Evolutionary conservation across 2,888 invertebrate species (phyloP).

Genomic region (Ophraella communa): DNA sequence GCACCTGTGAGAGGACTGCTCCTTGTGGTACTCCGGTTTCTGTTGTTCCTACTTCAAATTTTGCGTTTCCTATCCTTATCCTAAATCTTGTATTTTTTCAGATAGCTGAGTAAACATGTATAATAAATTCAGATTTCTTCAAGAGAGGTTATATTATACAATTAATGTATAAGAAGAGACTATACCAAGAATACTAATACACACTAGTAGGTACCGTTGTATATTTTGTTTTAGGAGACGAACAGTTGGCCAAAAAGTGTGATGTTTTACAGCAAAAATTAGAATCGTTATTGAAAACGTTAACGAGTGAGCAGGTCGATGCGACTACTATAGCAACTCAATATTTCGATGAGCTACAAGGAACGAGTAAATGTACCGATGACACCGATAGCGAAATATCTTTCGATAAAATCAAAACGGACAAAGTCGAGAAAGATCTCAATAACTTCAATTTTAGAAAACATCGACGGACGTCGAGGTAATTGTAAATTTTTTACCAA

Average conservation of each 20-base stretch:
- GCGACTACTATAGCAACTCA: constrained; percentile 42
- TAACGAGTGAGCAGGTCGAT: constrained; percentile 71
- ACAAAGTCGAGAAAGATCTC: constrained; percentile 59
- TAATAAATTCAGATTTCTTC: no score
- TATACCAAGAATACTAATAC: no score
- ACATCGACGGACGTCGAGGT: constrained; percentile 58
- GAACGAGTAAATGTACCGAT: constrained; percentile 43
- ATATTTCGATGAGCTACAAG: constrained; percentile 34
- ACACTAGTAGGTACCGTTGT: neutral
- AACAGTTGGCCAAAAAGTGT: constrained; percentile 71
- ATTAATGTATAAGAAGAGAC: no score
- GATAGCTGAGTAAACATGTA: no score
- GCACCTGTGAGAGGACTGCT: no score
- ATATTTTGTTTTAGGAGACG: constrained; percentile 59
- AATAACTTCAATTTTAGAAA: constrained; percentile 59
- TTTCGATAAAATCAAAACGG: constrained; percentile 55
- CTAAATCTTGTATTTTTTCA: no score
- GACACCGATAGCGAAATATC: constrained; percentile 58
- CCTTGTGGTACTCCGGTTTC: no score
- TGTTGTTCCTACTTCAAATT: no score
- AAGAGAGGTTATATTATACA: no score
- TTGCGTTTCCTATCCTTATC: no score
- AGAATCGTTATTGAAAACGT: constrained; percentile 73
- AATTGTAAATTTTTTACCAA: constrained; percentile 54
- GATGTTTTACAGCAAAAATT: constrained; percentile 78